Evolutionary conservation across 1,140 invertebrate genomes (phyloP).

Genomic region (Dryas iulia): DNA sequence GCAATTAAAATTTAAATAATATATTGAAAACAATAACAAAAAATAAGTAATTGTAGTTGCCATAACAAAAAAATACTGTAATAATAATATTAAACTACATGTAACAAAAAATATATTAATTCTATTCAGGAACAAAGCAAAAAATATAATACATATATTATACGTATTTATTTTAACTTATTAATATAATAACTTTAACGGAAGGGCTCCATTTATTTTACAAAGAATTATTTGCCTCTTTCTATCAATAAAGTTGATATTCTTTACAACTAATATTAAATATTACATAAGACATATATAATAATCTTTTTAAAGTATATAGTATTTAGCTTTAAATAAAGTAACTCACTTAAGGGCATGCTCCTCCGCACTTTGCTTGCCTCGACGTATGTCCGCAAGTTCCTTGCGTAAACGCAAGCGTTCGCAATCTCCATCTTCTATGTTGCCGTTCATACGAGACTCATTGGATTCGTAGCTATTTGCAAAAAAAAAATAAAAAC

Average conservation of each 20-base stretch:
- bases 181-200: not conserved
- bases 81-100: not conserved
- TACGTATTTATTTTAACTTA: no score
- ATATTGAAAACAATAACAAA: not conserved
- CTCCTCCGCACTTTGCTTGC: slow-evolving; percentile 67
- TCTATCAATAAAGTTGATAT: no score
- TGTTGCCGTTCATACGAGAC: slow-evolving; percentile 55
- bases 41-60: not conserved
- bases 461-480: slow-evolving; percentile 40
- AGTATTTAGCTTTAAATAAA: not conserved
- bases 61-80: not conserved
- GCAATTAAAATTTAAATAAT: slow-evolving; percentile 2
- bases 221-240: no score
- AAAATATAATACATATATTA: not conserved
- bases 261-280: no score
- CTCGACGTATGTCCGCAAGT: slow-evolving; percentile 60
- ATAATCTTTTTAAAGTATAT: no score
- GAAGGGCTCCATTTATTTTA: not conserved
- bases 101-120: not conserved
- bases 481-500: no score
- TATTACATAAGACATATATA: no score
- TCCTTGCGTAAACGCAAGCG: slow-evolving; percentile 66
- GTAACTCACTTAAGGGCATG: slow-evolving; percentile 68
- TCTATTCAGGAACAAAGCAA: not conserved
- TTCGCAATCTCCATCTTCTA: slow-evolving; percentile 62